Base-by-base conservation (phyloP, 64 coral and sea anemone species). In the Montipora cactus region DNA sequence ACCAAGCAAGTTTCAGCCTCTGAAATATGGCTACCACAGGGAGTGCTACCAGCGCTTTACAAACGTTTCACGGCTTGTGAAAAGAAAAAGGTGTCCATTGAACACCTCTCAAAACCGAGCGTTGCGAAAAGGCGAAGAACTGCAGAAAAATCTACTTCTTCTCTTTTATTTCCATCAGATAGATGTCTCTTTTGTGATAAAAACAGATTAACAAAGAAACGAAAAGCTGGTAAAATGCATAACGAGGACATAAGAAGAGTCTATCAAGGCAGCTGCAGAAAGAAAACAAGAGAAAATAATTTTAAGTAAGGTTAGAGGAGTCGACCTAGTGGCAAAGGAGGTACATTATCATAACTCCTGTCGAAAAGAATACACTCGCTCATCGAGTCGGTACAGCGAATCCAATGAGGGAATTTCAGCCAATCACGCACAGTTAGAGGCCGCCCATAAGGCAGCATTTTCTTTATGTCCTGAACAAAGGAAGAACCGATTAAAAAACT, bases 341-440 rank as follows among this genome's bases (percentile, higher is more conserved):
- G 76, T 44, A 6, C 76, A 79, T 79, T 79, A 79, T 79, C 76
- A 79, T 51, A 79, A 51, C 49, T 47, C 44, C n/a, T 79, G 76
- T 79, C 76, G 76, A 79, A 79, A 79, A 79, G 76, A 79, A 45
- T 79, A 28, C 76, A 79, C 76, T 23, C 76, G 76, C 76, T 28
- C 49, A 79, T 79, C 76, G 44, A 51, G 57, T 59, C 57, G 57
- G 57, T 59, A 59, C 57, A 13, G 57, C 57, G 57, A 59, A 59
- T 59, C 57, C 57, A 59, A 59, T 59, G 57, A 59, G 57, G 57
- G 57, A 59, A 59, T 59, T 59, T 59, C 37, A 37, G 37, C 37
- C 37, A 37, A 37, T 37, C 37, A 37, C 37, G 37, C 37, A 37
- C 37, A 37, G 37, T 37, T 2, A 37, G 37, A 37, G 37, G 37